phyloP scores from a whole-genome alignment of 2,888 invertebrate species.

The Resseliella maxima region DNA sequence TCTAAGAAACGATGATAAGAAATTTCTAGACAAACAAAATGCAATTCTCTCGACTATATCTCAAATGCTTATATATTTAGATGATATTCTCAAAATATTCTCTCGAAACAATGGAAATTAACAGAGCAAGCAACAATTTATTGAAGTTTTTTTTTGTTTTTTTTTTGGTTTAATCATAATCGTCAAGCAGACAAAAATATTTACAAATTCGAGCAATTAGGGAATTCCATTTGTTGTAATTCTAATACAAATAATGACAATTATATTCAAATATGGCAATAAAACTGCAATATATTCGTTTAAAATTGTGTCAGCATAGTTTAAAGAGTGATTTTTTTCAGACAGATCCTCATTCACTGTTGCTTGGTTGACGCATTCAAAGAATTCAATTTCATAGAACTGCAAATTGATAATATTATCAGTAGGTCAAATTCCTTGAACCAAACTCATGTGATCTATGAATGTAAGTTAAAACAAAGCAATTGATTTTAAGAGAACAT shows the following conservation, averaged over 20 bases:
- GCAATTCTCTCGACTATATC: background rate
- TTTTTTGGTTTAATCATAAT: no score
- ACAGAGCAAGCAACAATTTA: no score
- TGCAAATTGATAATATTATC: background rate
- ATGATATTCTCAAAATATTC: conserved; percentile 20
- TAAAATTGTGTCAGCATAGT: background rate
- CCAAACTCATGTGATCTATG: background rate
- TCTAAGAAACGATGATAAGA: no score
- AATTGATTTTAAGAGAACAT: background rate
- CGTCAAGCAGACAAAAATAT: no score
- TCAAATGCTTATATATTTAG: background rate
- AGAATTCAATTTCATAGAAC: background rate
- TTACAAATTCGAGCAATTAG: no score
- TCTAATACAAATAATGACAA: background rate
- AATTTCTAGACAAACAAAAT: no score
- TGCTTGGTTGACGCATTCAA: background rate
- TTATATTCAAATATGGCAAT: background rate
- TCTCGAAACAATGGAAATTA: background rate
- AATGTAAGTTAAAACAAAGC: background rate
- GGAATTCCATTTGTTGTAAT: no score
- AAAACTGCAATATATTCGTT: background rate
- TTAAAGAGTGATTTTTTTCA: background rate
- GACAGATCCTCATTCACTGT: background rate
- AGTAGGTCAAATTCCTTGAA: background rate
- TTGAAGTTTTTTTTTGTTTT: no score